Evolutionary conservation across 2,113 vertebrate species (phyloP), one percentile per base, ranked within the genome.

Genomic region (Rhabdomys dilectus): DNA sequence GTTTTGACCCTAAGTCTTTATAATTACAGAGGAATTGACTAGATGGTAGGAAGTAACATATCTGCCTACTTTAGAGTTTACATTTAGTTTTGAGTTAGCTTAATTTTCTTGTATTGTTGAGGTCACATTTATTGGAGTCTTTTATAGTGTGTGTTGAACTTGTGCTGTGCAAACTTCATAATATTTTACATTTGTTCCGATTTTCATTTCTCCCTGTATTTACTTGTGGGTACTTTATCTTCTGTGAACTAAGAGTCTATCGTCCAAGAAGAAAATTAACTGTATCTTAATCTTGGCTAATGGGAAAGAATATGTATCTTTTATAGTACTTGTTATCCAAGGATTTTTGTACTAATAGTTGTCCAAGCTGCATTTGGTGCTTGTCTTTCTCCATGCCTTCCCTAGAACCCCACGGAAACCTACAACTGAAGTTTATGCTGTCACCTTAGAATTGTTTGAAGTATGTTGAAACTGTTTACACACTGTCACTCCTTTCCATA

Each of bases 221-320:
- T 78, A 77, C 21, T 95, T 45, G 6, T 93, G 19, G 66, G 56
- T 66, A 91, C 66, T 92, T 70, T 91, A 88, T 56, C 26, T 84
- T n/a, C 73, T 78, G 36, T 26, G 42, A 31, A 0, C 42, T 95
- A 66, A n/a, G 48, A 90, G 39, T 95, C 66, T 26, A n/a, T 90
- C 82, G 26, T 31, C 17, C 2, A 90, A 48, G 39, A 92, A 56
- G 60, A 94, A 88, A 87, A 81, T 78, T 34, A 11, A 4, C 94
- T 94, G 42, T 94, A 17, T 45, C 84, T 97, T 93, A 53, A 75
- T 68, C 12, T 85, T 53, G 66, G 29, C 60, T 91, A 53, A 68
- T 36, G 70, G 51, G 78, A 77, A 81, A 87, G 70, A 26, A 6
- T 66, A 77, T 64, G 4, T 53, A 60, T 93, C 58, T 39, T 93